phyloP scores from a whole-genome alignment of 2,888 invertebrate genomes.

The Thereva unica region DNA sequence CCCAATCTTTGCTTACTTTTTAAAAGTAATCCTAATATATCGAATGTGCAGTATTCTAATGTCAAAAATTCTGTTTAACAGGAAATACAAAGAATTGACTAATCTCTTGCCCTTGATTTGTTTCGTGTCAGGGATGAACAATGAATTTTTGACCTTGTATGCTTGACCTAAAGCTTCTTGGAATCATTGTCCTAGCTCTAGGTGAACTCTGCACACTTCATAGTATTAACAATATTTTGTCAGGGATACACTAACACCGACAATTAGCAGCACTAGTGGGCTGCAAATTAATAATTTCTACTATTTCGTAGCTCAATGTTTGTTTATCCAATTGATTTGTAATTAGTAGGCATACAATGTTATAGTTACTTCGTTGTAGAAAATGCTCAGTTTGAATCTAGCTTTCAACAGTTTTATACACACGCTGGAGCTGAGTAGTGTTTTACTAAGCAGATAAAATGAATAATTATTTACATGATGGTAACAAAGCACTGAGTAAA shows the following conservation, averaged over 20 bases:
- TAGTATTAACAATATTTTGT: too few species aligned
- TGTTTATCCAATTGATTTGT: constrained; percentile 23
- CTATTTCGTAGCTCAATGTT: constrained; percentile 22
- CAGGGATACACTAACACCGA: constrained; percentile 3
- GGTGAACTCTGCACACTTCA: too few species aligned
- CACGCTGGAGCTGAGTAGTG: neutral
- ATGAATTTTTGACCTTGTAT: too few species aligned
- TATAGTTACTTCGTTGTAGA: neutral
- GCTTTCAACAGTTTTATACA: neutral
- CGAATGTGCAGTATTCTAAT: too few species aligned
- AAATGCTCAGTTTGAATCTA: constrained; percentile 16
- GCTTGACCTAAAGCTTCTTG: too few species aligned
- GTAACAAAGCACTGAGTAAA: constrained; percentile 49
- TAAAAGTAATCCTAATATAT: too few species aligned
- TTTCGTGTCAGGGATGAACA: too few species aligned
- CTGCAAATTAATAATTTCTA: constrained; percentile 15
- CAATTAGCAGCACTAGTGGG: constrained; percentile 7
- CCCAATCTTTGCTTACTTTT: too few species aligned
- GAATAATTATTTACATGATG: constrained; percentile 45
- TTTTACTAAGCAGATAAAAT: neutral
- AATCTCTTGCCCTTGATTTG: too few species aligned
- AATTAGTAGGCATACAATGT: constrained; percentile 13
- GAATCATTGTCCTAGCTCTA: too few species aligned
- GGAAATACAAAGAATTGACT: too few species aligned
- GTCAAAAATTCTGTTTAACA: too few species aligned